Base-by-base conservation (phyloP, 2,113 vertebrate genomes). In the Boleophthalmus pectinirostris region DNA sequence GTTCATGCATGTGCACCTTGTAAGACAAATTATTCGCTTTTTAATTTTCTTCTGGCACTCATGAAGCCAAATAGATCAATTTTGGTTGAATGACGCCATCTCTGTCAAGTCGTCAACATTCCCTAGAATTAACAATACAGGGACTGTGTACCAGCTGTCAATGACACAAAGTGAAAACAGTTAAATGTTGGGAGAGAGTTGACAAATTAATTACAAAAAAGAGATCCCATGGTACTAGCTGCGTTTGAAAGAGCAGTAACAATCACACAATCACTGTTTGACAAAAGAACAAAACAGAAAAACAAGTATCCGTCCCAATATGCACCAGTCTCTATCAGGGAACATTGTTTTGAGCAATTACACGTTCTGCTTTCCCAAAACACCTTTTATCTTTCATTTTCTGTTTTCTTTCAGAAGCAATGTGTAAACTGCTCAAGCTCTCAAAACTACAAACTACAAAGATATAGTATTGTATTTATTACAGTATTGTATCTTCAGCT, bases 311-410 rank as follows among this genome's bases (percentile, higher is more conserved):
- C 29, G 29, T 43, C 38, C 38, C 38, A 43, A 1, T 10, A 43
- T 11, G 38, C 38, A 43, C 38, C 38, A 10, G 38, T 8, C 38
- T 43, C 9, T 61, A 74, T 35, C 25, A 75, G 46, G 68, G 24
- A 15, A 23, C 16, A 66, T 67, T 77, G 60, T 69, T 75, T 74
- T 64, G 54, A 60, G 38, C 60, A 77, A 70, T 69, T 75, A 71
- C 29, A n/a, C 38, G 38, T 66, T 33, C 49, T 25, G 3, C 67
- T 81, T 75, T 80, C 68, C 75, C 65, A 70, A 79, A 83, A 69
- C 75, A 81, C 63, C 58, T 18, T 82, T 81, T 74, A 77, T 75
- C 63, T 43, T 61, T 75, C 54, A 69, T 76, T 74, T 78, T 71
- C 68, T 75, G 71, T 79, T 70, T 38, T 67, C 16, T 63, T 47